Evolutionary conservation across 2,797 vertebrate species (phyloP), one percentile per base, ranked within the genome.

Genomic region (Echiichthys vipera): DNA sequence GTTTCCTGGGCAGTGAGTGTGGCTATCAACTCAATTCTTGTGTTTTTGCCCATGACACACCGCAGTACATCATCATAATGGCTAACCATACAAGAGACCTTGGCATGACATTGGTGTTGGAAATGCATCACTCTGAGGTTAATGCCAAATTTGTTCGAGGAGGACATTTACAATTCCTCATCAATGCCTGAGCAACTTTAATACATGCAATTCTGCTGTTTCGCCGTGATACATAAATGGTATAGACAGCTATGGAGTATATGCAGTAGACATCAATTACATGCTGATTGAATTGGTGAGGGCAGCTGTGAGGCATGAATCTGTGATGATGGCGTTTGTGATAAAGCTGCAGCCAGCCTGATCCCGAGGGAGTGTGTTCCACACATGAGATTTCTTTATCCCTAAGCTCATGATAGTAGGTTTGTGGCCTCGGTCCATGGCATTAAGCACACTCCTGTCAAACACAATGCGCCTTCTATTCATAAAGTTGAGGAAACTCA

Each of bases 31-130:
- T 81, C 81, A 79, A 80, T 83, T 84, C 46, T 74, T 58, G 34
- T 73, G 69, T 77, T 81, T n/a, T 85, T 11, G 30, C 82, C 69
- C 34, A 64, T 85, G 83, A 87, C 86, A 78, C 69, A 37, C 37
- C 62, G 29, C 74, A 73, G 66, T 85, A 77, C 53, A 89, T 89
- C 80, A 85, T 81, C 69, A 64, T 86, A 87, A 84, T 57, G 74
- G 51, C 79, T 66, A 71, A 70, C 74, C 65, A 80, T 64, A 77
- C 65, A 67, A 32, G 66, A 54, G 75, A 77, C 91, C 87, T 94
- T 93, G 89, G 57, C 32, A 13, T 78, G 92, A 89, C 91, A 88
- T 90, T 91, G 85, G 47, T 73, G 81, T 61, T 40, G 34, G 68
- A 86, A 63, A 83, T 87, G 84, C 79, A 91, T 91, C 80, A 80